Percentiles rank a stretch among this genome's conserved stretches.
phyloP scores from a whole-genome alignment of 2,888 invertebrate genomes.

The Cephus nigrinus region DNA sequence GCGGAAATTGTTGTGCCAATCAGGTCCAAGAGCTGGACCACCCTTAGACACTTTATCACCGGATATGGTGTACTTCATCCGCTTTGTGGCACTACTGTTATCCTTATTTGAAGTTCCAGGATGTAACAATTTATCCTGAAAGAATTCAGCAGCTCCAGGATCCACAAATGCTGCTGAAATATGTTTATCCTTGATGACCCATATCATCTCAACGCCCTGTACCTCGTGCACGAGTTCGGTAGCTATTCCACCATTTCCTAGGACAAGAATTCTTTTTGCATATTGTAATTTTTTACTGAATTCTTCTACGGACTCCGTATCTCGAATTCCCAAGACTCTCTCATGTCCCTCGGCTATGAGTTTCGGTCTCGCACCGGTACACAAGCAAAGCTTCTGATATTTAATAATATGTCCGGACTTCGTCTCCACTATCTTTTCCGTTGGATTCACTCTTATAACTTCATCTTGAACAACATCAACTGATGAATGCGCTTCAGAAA shows the following conservation, averaged over 20 bases:
- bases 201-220: slow-evolving; percentile 84
- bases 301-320: slow-evolving; percentile 90
- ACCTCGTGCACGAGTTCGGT: slow-evolving; percentile 95
- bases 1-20: slow-evolving; percentile 86
- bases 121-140: slow-evolving; percentile 70
- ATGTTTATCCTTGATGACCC: slow-evolving; percentile 93
- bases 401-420: slow-evolving; percentile 69
- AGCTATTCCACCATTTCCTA: slow-evolving; percentile 99
- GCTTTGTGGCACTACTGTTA: slow-evolving; percentile 67
- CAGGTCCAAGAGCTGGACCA: slow-evolving; percentile 96
- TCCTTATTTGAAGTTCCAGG: slow-evolving; percentile 31
- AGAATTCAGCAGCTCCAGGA: slow-evolving; percentile 95
- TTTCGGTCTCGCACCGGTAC: slow-evolving; percentile 90
- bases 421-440: slow-evolving; percentile 70
- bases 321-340: slow-evolving; percentile 88
- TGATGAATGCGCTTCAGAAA: slow-evolving; percentile 74
- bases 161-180: slow-evolving; percentile 96
- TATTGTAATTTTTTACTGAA: slow-evolving; percentile 78
- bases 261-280: slow-evolving; percentile 81
- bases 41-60: slow-evolving; percentile 67
- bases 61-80: slow-evolving; percentile 77
- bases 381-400: slow-evolving; percentile 89
- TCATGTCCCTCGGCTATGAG: slow-evolving; percentile 74
- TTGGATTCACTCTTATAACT: slow-evolving; percentile 71
- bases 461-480: slow-evolving; percentile 77